Evolutionary conservation across 2,888 invertebrate genomes (phyloP).

Genomic region (Oscheius sp.): DNA sequence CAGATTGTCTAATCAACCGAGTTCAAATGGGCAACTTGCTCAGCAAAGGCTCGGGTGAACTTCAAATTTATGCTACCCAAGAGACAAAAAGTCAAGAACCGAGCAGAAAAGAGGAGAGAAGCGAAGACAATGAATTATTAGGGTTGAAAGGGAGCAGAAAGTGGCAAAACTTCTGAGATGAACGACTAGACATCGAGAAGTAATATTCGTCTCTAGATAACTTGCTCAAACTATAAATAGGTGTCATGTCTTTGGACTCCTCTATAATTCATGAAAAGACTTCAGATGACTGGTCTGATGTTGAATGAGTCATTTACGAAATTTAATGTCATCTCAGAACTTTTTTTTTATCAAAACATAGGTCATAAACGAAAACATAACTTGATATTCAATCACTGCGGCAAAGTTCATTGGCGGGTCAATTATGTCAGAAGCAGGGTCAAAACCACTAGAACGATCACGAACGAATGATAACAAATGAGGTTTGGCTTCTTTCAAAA

Average conservation of each 20-base stretch:
- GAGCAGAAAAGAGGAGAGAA: not conserved
- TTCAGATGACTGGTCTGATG: not conserved
- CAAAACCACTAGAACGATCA: too few species aligned
- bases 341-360: too few species aligned
- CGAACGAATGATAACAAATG: too few species aligned
- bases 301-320: not conserved
- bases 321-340: too few species aligned
- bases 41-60: not conserved
- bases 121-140: conserved; percentile 20
- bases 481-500: too few species aligned
- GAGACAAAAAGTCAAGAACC: not conserved
- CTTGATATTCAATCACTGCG: too few species aligned
- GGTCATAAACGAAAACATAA: too few species aligned
- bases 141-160: conserved; percentile 10
- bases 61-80: conserved; percentile 6
- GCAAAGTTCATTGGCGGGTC: too few species aligned
- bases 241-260: not conserved
- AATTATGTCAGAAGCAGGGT: too few species aligned
- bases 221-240: not conserved
- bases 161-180: not conserved
- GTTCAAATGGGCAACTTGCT: not conserved
- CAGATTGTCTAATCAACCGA: not conserved
- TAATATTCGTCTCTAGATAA: not conserved
- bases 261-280: not conserved
- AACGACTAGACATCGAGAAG: not conserved